These are phyloP conservation scores for Oreonectes daqikongensis DNA, from an alignment of 2,797 vertebrate genomes.

Conservation along the genomic window DNA sequence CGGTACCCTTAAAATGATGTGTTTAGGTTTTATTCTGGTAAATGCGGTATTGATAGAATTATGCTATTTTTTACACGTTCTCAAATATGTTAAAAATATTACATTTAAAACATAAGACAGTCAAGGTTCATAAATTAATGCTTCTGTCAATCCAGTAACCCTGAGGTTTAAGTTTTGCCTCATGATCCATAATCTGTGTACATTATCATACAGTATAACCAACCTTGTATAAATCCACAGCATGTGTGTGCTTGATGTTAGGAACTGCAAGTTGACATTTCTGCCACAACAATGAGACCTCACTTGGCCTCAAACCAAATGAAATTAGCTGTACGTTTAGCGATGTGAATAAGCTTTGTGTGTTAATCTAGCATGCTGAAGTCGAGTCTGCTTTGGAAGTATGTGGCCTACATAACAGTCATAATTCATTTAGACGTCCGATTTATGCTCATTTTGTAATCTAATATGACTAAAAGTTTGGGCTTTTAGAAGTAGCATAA, in stretches of 20 bases:
- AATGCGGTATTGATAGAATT: no score
- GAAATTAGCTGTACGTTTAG: constrained; percentile 28
- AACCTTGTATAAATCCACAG: no score
- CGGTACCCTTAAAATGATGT: no score
- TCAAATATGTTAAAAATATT: no score
- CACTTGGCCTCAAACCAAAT: constrained; percentile 37
- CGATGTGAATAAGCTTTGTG: constrained; percentile 27
- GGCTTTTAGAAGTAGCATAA: constrained; percentile 12
- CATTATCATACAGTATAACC: no score
- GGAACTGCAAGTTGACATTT: not conserved
- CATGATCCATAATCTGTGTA: no score
- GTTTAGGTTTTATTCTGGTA: no score
- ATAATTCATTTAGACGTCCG: constrained; percentile 39
- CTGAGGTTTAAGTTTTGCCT: no score
- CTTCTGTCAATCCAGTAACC: no score
- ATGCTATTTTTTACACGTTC: no score
- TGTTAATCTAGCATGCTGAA: constrained; percentile 33
- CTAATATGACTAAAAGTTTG: constrained; percentile 17
- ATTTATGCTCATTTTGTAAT: constrained; percentile 47
- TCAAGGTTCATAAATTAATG: no score
- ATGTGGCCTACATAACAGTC: constrained; percentile 21
- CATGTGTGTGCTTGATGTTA: not conserved
- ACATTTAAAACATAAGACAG: no score
- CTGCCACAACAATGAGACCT: constrained; percentile 25
- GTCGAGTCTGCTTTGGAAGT: constrained; percentile 23